These are phyloP conservation scores for Sinocyclocheilus maitianheensis DNA, from an alignment of 2,113 vertebrate species.

Conservation along the genomic window DNA sequence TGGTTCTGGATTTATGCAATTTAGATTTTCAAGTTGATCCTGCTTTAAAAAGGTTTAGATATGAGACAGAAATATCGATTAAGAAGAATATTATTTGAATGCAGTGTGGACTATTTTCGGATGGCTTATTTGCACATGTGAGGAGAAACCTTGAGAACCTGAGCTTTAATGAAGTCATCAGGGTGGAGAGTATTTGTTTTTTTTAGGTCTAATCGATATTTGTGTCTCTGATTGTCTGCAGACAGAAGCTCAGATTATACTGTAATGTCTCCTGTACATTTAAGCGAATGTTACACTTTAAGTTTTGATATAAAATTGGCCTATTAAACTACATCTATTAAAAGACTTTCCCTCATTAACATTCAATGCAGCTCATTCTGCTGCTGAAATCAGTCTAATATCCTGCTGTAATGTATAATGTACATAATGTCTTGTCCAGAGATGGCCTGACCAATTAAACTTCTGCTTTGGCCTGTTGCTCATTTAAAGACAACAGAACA, in stretches of 20 bases:
- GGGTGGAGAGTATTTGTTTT: neutral
- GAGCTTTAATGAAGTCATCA: neutral
- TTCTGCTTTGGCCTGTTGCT: neutral
- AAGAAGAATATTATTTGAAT: neutral
- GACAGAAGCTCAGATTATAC: neutral
- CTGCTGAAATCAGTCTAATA: neutral
- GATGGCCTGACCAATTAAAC: neutral
- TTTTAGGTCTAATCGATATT: neutral
- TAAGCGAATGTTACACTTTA: neutral
- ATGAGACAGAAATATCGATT: neutral
- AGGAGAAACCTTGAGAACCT: neutral
- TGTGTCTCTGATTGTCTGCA: slow-evolving; percentile 2
- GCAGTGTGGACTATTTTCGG: neutral
- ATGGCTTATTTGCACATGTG: neutral
- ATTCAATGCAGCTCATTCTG: neutral
- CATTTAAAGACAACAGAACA: too few species aligned
- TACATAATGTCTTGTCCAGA: neutral
- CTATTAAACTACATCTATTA: neutral
- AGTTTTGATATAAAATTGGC: neutral
- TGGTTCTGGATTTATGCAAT: neutral
- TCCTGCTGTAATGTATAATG: neutral
- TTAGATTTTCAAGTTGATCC: neutral
- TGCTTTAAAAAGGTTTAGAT: neutral
- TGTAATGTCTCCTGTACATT: neutral
- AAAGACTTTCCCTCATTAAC: neutral